Percentiles rank a stretch among this genome's conserved stretches.
These are phyloP conservation scores for Ricordea florida DNA, from an alignment of 92 coral and sea anemone species.

Conservation along the genomic window DNA sequence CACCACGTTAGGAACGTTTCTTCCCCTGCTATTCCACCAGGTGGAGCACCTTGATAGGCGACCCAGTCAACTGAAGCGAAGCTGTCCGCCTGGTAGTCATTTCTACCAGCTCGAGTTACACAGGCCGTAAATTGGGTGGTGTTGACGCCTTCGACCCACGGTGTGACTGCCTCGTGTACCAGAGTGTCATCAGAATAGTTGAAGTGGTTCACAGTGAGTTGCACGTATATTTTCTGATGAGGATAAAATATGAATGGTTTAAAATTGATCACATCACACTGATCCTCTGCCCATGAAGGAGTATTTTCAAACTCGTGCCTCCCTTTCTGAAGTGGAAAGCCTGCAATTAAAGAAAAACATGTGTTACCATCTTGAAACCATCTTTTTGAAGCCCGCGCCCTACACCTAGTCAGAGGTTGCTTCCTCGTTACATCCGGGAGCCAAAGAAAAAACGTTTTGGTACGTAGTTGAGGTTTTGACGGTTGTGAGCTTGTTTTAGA, in stretches of 20 bases:
- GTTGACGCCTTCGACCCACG: slow-evolving; percentile 31
- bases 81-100: slow-evolving; percentile 2
- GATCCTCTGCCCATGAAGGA: not conserved
- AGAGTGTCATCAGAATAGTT: not conserved
- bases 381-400: no score
- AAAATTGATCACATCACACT: slow-evolving; percentile 22
- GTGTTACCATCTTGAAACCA: no score
- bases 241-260: slow-evolving; percentile 53
- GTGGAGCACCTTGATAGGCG: slow-evolving; percentile 51
- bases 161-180: slow-evolving; percentile 49
- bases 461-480: no score
- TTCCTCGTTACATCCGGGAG: no score
- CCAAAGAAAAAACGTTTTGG: no score
- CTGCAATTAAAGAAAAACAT: no score
- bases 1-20: slow-evolving; percentile 27
- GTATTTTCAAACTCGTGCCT: not conserved
- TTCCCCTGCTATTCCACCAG: slow-evolving; percentile 44
- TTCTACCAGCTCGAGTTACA: slow-evolving; percentile 32
- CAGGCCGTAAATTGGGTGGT: slow-evolving; percentile 22
- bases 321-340: slow-evolving; percentile 32
- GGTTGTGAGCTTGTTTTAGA: no score
- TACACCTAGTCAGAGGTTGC: no score
- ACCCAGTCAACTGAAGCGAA: slow-evolving; percentile 39
- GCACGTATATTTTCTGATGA: slow-evolving; percentile 51
- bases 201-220: slow-evolving; percentile 46